phyloP scores from a whole-genome alignment of 1,140 invertebrate genomes.

The Leucophenga varia region DNA sequence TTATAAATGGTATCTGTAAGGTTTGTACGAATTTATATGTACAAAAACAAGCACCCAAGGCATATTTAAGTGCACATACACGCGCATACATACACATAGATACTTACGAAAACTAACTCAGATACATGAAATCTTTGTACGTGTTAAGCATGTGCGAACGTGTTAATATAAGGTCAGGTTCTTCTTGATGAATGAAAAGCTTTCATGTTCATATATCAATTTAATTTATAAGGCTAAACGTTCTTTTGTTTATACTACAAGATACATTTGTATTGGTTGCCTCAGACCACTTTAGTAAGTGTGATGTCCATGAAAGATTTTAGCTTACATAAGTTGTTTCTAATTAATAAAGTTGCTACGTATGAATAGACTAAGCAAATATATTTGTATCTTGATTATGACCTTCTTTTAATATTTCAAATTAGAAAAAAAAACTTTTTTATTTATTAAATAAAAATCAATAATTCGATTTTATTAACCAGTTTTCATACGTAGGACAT shows the following conservation, averaged over 20 bases:
- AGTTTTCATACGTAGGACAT: too few relatives aligned
- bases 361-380: too few relatives aligned
- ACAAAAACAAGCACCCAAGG: not conserved
- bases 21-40: not conserved
- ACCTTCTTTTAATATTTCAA: too few relatives aligned
- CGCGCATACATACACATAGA: constrained; percentile 9
- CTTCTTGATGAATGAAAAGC: constrained; percentile 39
- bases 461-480: too few relatives aligned
- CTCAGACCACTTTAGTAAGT: too few relatives aligned
- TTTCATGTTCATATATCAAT: constrained; percentile 50
- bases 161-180: constrained; percentile 41
- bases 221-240: constrained; percentile 23
- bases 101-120: too few relatives aligned
- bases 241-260: constrained; percentile 2
- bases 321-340: too few relatives aligned
- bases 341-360: too few relatives aligned
- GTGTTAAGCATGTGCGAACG: constrained; percentile 20
- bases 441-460: too few relatives aligned
- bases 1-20: constrained; percentile 31
- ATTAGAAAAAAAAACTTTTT: too few relatives aligned
- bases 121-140: constrained; percentile 26
- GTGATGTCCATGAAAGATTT: too few relatives aligned
- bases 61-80: not conserved
- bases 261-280: constrained; percentile 10
- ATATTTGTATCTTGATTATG: too few relatives aligned